A percentile compares a stretch with the other conserved stretches of the same genome.
These are phyloP conservation scores for Coregonus sp. DNA, from an alignment of 2,797 vertebrate genomes.

Conservation along the genomic window DNA sequence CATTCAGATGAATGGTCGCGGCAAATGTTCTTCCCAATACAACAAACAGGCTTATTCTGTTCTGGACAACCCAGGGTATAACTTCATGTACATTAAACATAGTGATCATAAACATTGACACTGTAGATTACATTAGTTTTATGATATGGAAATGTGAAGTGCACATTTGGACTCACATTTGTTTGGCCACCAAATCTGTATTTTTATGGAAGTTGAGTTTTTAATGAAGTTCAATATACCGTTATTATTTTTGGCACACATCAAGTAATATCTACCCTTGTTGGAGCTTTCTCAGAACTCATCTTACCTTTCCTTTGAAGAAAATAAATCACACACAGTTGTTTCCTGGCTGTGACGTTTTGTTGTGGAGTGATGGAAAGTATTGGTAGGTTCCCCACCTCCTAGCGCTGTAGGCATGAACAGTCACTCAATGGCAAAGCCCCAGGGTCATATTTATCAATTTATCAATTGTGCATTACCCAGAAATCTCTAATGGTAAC, in stretches of 20 bases:
- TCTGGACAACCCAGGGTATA: no score
- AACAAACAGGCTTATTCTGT: no score
- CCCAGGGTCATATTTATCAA: slow-evolving; percentile 29
- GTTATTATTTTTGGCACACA: slow-evolving; percentile 48
- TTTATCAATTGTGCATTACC: slow-evolving; percentile 66
- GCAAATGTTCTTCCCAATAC: no score
- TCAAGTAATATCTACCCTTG: slow-evolving; percentile 43
- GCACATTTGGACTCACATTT: no score
- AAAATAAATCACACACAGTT: slow-evolving; percentile 59
- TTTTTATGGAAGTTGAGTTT: slow-evolving; percentile 28
- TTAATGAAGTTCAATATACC: slow-evolving; percentile 37
- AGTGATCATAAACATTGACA: no score
- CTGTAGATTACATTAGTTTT: no score
- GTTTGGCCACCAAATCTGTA: no score
- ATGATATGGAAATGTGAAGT: no score
- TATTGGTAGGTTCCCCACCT: slow-evolving; percentile 41
- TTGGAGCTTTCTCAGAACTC: slow-evolving; percentile 44
- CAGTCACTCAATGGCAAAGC: slow-evolving; percentile 59
- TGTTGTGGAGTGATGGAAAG: slow-evolving; percentile 50
- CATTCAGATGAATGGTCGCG: no score
- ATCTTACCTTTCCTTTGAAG: slow-evolving; percentile 55
- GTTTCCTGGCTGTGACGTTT: slow-evolving; percentile 14
- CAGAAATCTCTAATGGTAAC: slow-evolving; percentile 61
- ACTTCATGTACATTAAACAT: no score
- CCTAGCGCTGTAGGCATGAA: slow-evolving; percentile 54